These are phyloP conservation scores for Sminthopsis crassicaudata DNA, from an alignment of 2,113 vertebrate genomes.

Conservation along the genomic window DNA sequence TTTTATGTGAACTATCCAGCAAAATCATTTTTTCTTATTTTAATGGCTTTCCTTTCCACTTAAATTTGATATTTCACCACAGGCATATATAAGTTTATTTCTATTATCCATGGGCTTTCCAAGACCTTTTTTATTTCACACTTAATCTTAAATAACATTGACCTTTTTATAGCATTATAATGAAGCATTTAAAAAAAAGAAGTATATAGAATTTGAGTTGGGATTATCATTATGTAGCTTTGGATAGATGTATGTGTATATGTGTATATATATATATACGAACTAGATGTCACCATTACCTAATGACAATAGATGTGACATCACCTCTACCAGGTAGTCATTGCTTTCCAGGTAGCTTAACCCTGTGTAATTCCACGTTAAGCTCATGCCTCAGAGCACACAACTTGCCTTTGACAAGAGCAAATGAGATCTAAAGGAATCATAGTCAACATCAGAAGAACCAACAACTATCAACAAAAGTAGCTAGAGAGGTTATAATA, in stretches of 20 bases:
- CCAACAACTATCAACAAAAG: constrained; percentile 21
- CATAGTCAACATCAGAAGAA: constrained; percentile 16
- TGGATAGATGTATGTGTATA: not conserved
- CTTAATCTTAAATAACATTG: constrained; percentile 14
- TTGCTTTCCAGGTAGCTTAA: not conserved
- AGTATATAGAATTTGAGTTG: not conserved
- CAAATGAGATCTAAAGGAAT: constrained; percentile 34
- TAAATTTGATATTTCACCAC: not conserved
- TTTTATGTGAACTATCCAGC: constrained; percentile 7
- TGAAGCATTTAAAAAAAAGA: not conserved
- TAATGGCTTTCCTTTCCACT: constrained; percentile 23
- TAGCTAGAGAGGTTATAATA: not conserved
- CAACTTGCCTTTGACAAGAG: constrained; percentile 15
- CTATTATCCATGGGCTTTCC: constrained; percentile 20
- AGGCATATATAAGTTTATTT: not conserved
- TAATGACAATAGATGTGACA: constrained; percentile 19
- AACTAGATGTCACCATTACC: not conserved
- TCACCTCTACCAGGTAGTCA: constrained; percentile 41
- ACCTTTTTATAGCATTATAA: not conserved
- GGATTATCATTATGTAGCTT: not conserved
- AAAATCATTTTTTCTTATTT: constrained; percentile 5
- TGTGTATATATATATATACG: constrained; percentile 13
- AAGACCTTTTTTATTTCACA: not conserved
- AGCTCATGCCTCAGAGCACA: not conserved
- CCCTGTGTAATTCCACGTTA: constrained; percentile 34